Percentiles rank a stretch among this genome's conserved stretches.
Evolutionary conservation across 2,888 invertebrate species (phyloP).

Genomic region (Molorchus minor): DNA sequence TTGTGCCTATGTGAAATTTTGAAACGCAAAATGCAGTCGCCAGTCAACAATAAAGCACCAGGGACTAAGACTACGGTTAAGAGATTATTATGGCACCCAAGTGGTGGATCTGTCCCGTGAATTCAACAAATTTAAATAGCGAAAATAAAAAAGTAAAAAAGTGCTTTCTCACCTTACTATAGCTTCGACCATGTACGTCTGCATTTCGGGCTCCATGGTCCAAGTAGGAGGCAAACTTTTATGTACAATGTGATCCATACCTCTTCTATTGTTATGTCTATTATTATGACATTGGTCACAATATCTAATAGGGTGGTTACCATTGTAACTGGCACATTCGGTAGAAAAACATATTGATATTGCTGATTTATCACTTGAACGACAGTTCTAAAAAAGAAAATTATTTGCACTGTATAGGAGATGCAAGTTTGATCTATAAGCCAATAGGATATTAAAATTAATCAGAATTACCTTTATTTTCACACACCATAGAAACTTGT

Average conservation of each 20-base stretch:
- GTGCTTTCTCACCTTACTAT: constrained; percentile 96
- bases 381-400: constrained; percentile 78
- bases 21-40: no score
- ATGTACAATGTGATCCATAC: constrained; percentile 91
- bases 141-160: no score
- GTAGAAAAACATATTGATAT: constrained; percentile 96
- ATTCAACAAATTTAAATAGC: neutral
- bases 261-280: constrained; percentile 86
- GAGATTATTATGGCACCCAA: no score
- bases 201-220: constrained; percentile 90
- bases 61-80: no score
- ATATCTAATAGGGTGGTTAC: constrained; percentile 94
- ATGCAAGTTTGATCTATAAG: neutral
- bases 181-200: constrained; percentile 93
- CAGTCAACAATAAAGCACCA: no score
- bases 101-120: no score
- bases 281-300: constrained; percentile 90
- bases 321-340: constrained; percentile 96
- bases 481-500: constrained; percentile 93
- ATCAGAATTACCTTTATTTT: constrained; percentile 76
- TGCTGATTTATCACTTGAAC: constrained; percentile 89
- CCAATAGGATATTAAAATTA: constrained; percentile 54
- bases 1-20: no score
- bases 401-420: neutral
- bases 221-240: constrained; percentile 86